phyloP scores from a whole-genome alignment of 2,113 vertebrate species.

The Pituophis catenifer region DNA sequence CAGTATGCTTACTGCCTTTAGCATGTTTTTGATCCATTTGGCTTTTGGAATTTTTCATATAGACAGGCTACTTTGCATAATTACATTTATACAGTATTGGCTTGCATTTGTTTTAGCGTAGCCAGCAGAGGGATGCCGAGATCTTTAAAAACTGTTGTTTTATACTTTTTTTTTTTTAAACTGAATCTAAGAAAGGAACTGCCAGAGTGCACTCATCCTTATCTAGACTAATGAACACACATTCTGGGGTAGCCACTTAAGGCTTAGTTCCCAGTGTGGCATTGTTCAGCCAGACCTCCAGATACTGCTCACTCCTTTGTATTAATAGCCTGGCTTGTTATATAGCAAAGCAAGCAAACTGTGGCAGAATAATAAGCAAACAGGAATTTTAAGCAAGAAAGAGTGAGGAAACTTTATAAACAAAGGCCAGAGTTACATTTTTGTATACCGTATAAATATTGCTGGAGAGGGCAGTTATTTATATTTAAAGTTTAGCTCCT shows the following conservation, averaged over 20 bases:
- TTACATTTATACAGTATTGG: not conserved
- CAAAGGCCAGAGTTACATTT: not conserved
- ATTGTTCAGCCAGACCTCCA: not conserved
- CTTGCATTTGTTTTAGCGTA: constrained; percentile 23
- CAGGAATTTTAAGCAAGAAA: not conserved
- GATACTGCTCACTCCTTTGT: not conserved
- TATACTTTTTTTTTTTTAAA: not conserved
- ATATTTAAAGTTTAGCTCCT: not conserved
- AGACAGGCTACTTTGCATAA: not conserved
- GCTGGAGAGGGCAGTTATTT: not conserved
- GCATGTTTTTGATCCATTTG: constrained; percentile 7
- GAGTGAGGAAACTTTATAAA: not conserved
- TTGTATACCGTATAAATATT: not conserved
- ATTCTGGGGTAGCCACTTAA: not conserved
- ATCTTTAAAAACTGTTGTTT: not conserved
- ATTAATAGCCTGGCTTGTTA: not conserved
- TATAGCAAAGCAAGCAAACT: not conserved
- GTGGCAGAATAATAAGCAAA: constrained; percentile 10
- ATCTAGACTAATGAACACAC: not conserved
- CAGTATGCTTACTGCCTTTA: constrained; percentile 1
- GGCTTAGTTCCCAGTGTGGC: not conserved
- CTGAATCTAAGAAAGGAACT: not conserved
- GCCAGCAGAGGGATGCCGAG: not conserved
- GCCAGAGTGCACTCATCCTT: not conserved
- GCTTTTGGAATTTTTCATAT: constrained; percentile 7